These are phyloP conservation scores for Suricata suricatta DNA, from an alignment of 2,113 vertebrate species.

Conservation along the genomic window DNA sequence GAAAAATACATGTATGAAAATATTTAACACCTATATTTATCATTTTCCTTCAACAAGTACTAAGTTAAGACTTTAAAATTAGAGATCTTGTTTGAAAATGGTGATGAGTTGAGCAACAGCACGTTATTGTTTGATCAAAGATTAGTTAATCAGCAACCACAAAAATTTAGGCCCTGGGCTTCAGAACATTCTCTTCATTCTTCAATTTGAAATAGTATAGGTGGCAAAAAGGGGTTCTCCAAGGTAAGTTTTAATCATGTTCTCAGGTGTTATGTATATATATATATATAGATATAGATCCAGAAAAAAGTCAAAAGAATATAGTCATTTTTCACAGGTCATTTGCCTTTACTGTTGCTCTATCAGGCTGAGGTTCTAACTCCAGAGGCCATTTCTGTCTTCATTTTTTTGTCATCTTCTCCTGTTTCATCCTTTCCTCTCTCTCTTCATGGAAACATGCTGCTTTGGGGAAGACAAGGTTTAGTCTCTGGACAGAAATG, in stretches of 20 bases:
- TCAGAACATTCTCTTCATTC: conserved; percentile 24
- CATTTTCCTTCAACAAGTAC: conserved; percentile 38
- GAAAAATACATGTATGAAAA: conserved; percentile 29
- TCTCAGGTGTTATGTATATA: not conserved
- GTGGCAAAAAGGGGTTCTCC: not conserved
- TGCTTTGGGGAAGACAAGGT: not conserved
- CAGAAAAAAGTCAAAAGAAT: conserved; percentile 41
- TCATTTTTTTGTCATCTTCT: conserved; percentile 17
- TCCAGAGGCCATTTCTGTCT: not conserved
- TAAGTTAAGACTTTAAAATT: conserved; percentile 44
- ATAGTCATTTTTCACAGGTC: conserved; percentile 39
- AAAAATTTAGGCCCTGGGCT: not conserved
- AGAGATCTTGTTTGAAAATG: conserved; percentile 46
- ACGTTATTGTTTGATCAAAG: conserved; percentile 29
- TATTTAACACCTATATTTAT: not conserved
- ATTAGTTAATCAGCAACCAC: not conserved
- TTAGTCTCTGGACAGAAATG: conserved; percentile 28
- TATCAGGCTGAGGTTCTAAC: not conserved
- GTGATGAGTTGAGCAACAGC: not conserved
- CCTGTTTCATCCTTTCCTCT: not conserved
- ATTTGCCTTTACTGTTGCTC: not conserved
- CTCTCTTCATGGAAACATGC: not conserved
- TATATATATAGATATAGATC: not conserved
- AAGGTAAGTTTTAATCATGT: not conserved
- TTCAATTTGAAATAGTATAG: not conserved